Evolutionary conservation across 2,888 invertebrate genomes (phyloP), one percentile per base, ranked within the genome.

Genomic region (Polydrusus cervinus): DNA sequence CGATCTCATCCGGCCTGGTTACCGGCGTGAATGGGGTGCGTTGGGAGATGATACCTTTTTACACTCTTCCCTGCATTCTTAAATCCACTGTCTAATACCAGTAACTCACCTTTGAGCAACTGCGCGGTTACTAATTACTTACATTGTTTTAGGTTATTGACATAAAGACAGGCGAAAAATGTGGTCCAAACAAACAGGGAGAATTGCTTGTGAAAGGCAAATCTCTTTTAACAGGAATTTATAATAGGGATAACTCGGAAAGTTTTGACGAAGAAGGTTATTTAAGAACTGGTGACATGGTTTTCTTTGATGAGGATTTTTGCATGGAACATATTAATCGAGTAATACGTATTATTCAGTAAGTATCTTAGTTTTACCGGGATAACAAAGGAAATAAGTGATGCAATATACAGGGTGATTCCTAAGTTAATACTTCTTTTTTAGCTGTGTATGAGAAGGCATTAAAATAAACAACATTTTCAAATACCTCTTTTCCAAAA

Each of bases 251-350:
- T 38, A 25, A 47, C 6, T 64, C 76, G 13, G 38, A 11, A 9
- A 20, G 43, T 14, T 73, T 73, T 49, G 76, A 76, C 30, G 10
- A 51, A 6, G 76, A 76, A 18, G 76, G 72, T 14, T 76, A 30
- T n/a, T 73, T 76, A 14, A 40, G 25, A 9, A 68, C 72, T 40
- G 76, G 76, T 20, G 76, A 76, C 55, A 25, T 76, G 25, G 62
- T 69, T 25, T 73, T 51, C 18, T 76, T 55, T 64, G 68, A 73
- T 53, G 43, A 73, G 10, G 68, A 73, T 10, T 73, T 73, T 43
- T 69, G 73, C 13, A 69, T 76, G 40, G 73, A 49, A 18, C 30
- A 73, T 20, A n/a, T 64, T 0, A 68, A 76, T 14, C 34, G 76
- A 18, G 40, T 73, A 18, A 76, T 68, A 45, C 14, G 43, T 30